Conservation (phyloP, 2,888 invertebrate genomes). For the Isotomurus palustris region DNA sequence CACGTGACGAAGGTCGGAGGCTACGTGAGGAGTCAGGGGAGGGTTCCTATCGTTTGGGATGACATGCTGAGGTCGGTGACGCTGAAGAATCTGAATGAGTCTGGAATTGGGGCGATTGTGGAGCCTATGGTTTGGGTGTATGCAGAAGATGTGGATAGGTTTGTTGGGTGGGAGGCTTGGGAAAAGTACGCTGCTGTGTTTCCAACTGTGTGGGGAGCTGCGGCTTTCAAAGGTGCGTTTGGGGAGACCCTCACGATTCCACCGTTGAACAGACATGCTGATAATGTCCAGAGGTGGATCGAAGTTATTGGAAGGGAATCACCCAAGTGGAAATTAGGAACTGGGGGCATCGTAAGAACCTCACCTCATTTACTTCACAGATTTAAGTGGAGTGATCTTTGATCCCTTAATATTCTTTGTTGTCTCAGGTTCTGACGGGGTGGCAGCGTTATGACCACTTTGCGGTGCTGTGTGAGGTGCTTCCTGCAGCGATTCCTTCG, state of each 20-base stretch:
- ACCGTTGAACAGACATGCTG: slow-evolving; percentile 62
- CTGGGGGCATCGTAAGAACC: slow-evolving; percentile 47
- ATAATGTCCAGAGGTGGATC: slow-evolving; percentile 65
- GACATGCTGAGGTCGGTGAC: slow-evolving; percentile 68
- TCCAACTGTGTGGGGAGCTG: slow-evolving; percentile 68
- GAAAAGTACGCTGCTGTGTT: slow-evolving; percentile 64
- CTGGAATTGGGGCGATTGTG: slow-evolving; percentile 62
- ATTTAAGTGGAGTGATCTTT: neutral
- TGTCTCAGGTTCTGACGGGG: slow-evolving; percentile 47
- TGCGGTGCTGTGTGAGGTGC: slow-evolving; percentile 62
- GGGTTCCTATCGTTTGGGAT: slow-evolving; percentile 77
- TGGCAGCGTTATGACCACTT: slow-evolving; percentile 63
- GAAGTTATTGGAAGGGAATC: slow-evolving; percentile 47
- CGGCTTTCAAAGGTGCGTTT: slow-evolving; percentile 82
- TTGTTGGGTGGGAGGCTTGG: slow-evolving; percentile 54
- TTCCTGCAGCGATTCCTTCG: slow-evolving; percentile 63
- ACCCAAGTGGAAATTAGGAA: slow-evolving; percentile 41
- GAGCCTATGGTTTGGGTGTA: slow-evolving; percentile 78
- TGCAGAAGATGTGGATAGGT: slow-evolving; percentile 64
- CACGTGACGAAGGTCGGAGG: slow-evolving; percentile 61
- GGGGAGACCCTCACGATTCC: slow-evolving; percentile 67
- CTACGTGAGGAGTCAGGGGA: slow-evolving; percentile 49
- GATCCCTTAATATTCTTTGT: neutral
- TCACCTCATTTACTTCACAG: neutral
- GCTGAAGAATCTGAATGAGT: slow-evolving; percentile 52